phyloP scores from a whole-genome alignment of 2,113 vertebrate species.

The Candoia aspera region DNA sequence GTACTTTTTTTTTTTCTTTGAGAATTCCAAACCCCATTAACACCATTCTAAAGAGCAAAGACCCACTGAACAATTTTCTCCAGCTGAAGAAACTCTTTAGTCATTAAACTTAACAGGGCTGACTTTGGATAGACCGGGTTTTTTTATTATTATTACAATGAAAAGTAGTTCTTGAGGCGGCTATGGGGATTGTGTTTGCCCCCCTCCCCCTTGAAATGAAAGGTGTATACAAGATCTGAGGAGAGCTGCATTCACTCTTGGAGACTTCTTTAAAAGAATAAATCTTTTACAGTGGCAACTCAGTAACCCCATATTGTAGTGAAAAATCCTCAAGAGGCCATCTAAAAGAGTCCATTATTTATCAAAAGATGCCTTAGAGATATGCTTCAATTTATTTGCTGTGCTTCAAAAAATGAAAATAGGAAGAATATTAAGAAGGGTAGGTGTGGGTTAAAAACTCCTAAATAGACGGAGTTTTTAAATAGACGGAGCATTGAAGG shows the following conservation, averaged over 20 bases:
- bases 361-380: background rate
- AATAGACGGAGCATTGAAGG: background rate
- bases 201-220: background rate
- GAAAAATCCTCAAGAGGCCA: background rate
- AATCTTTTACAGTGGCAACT: background rate
- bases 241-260: background rate
- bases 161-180: constrained; percentile 1
- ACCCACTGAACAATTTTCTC: constrained; percentile 8
- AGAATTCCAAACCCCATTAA: constrained; percentile 45
- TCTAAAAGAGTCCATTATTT: background rate
- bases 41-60: constrained; percentile 13
- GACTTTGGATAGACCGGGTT: constrained; percentile 34
- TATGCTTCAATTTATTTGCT: background rate
- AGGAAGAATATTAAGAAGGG: fast-evolving
- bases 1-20: constrained; percentile 14
- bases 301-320: background rate
- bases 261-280: background rate
- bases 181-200: background rate
- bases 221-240: background rate
- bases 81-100: constrained; percentile 24
- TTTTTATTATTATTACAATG: constrained; percentile 20
- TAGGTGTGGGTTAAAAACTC: background rate
- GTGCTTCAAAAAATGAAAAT: background rate
- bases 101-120: constrained; percentile 36
- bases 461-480: too few species aligned